A percentile compares a stretch with the other conserved stretches of the same genome.
Evolutionary conservation across 2,888 invertebrate species (phyloP).

Genomic region (Drosophila robusta): DNA sequence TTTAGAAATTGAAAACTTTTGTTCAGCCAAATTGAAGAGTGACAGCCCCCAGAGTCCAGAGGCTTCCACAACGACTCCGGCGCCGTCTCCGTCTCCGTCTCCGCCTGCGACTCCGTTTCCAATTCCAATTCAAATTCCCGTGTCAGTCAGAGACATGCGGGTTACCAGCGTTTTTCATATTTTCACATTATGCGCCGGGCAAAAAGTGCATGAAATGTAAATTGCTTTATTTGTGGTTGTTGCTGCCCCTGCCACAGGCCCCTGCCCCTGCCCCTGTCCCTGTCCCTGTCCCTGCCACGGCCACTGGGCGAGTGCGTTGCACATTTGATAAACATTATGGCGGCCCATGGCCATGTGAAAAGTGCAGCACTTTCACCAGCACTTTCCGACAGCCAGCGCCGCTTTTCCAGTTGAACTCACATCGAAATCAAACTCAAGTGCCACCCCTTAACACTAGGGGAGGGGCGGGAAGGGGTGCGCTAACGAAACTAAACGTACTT

Average conservation of each 20-base stretch:
- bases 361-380: slow-evolving; percentile 69
- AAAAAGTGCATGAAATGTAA: slow-evolving; percentile 69
- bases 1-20: slow-evolving; percentile 76
- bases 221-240: slow-evolving; percentile 68
- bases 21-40: slow-evolving; percentile 32
- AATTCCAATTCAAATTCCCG: slow-evolving; percentile 6
- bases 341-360: slow-evolving; percentile 66
- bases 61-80: not conserved
- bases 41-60: slow-evolving; percentile 38
- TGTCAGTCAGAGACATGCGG: slow-evolving; percentile 43
- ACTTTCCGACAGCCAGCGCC: slow-evolving; percentile 8
- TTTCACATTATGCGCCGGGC: slow-evolving; percentile 34
- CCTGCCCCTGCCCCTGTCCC: not conserved
- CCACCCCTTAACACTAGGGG: slow-evolving; percentile 6
- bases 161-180: slow-evolving; percentile 49
- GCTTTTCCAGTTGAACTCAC: slow-evolving; percentile 52
- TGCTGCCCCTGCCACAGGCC: slow-evolving; percentile 1
- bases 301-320: slow-evolving; percentile 30
- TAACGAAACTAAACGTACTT: no score
- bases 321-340: slow-evolving; percentile 67
- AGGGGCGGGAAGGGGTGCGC: not conserved
- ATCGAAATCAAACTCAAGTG: slow-evolving; percentile 51
- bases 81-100: slow-evolving; percentile 1
- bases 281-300: no score
- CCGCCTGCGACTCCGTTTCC: not conserved